phyloP scores from a whole-genome alignment of 2,113 vertebrate genomes.

The Ageneiosus marmoratus region DNA sequence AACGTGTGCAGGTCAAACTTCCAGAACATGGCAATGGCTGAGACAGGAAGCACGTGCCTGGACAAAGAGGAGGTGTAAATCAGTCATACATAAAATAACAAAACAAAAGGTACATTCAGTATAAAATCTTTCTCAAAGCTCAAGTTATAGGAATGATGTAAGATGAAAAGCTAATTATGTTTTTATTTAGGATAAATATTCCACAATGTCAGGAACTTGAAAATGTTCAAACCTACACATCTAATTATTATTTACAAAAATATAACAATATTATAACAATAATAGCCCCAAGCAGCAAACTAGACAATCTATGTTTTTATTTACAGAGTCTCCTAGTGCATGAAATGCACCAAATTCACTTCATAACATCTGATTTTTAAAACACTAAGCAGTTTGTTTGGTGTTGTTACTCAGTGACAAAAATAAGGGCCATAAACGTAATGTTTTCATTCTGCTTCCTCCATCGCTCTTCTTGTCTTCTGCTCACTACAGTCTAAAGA shows the following conservation, averaged over 20 bases:
- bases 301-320: background rate
- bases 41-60: slow-evolving; percentile 72
- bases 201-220: background rate
- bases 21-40: slow-evolving; percentile 97
- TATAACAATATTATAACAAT: background rate
- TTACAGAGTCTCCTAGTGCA: background rate
- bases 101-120: background rate
- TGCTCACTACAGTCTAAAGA: too few relatives aligned
- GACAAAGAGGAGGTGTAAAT: slow-evolving; percentile 27
- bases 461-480: background rate
- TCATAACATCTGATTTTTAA: background rate
- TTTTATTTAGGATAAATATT: background rate
- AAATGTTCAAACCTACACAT: background rate
- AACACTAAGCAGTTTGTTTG: background rate
- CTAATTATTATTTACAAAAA: background rate
- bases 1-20: slow-evolving; percentile 96
- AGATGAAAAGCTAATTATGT: background rate
- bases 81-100: background rate
- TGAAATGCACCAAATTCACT: background rate
- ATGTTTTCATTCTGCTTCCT: background rate
- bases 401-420: background rate
- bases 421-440: background rate
- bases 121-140: background rate
- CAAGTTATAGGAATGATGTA: background rate
- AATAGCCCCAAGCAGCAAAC: background rate